Evolutionary conservation across 2,888 invertebrate genomes (phyloP).

Genomic region (Cheilosia vernalis): DNA sequence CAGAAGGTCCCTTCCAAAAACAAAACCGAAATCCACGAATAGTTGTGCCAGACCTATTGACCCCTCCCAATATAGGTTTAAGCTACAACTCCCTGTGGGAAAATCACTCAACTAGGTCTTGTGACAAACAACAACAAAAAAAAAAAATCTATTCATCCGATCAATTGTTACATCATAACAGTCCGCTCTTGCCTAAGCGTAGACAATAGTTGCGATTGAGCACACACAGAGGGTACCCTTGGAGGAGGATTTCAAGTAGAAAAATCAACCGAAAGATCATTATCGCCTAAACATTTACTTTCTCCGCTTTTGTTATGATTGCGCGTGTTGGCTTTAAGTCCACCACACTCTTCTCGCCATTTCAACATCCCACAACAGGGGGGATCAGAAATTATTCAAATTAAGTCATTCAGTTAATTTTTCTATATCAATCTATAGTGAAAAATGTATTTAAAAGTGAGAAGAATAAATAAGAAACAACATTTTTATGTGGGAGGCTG

Average conservation of each 20-base stretch:
- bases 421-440: not conserved
- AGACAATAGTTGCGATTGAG: not conserved
- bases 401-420: conserved; percentile 31
- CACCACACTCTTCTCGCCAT: not conserved
- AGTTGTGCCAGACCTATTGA: too few species aligned
- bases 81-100: not conserved
- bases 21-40: too few species aligned
- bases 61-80: not conserved
- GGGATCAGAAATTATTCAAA: conserved; percentile 4
- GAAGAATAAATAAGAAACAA: not conserved
- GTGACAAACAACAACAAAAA: not conserved
- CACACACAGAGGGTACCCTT: not conserved
- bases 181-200: not conserved
- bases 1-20: too few species aligned
- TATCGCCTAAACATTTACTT: conserved; percentile 48
- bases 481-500: conserved; percentile 23
- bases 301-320: conserved; percentile 27
- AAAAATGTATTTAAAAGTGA: not conserved
- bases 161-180: conserved; percentile 9
- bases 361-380: not conserved
- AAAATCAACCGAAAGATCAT: conserved; percentile 12
- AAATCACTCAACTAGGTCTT: not conserved
- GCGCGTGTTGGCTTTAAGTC: conserved; percentile 1
- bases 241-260: conserved; percentile 9
- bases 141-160: not conserved